phyloP scores from a whole-genome alignment of 2,888 invertebrate species.

The Conops quadrifasciatus region DNA sequence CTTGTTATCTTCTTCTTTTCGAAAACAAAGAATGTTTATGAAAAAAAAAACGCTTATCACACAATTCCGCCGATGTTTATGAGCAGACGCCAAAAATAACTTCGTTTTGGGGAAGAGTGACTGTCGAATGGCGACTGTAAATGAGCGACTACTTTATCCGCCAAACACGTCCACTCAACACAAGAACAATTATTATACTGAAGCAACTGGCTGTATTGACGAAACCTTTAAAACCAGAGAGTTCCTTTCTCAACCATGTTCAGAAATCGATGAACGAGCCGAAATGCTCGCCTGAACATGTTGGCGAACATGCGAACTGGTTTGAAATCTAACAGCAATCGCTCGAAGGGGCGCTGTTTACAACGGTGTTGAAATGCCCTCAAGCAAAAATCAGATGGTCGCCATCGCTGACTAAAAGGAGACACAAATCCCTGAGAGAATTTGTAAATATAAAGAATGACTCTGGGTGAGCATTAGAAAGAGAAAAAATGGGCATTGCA shows the following conservation, averaged over 20 bases:
- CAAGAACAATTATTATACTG: slow-evolving; percentile 49
- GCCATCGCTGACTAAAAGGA: no score
- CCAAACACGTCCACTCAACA: slow-evolving; percentile 45
- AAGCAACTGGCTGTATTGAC: slow-evolving; percentile 54
- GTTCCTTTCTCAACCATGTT: neutral
- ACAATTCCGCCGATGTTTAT: no score
- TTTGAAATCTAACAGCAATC: neutral
- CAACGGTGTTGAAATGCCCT: no score
- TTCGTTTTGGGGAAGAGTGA: slow-evolving; percentile 5
- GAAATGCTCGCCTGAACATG: neutral
- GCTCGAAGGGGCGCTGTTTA: neutral
- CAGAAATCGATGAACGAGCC: slow-evolving; percentile 27
- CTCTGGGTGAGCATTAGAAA: no score
- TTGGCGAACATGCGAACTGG: neutral
- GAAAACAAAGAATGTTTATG: no score
- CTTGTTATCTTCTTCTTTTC: no score
- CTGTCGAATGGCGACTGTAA: neutral
- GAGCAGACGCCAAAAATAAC: neutral
- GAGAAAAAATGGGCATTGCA: no score
- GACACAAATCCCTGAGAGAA: no score
- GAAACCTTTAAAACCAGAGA: slow-evolving; percentile 48
- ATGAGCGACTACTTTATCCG: neutral
- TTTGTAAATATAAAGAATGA: no score
- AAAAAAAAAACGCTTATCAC: no score
- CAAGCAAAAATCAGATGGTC: no score